These are phyloP conservation scores for Salarias fasciatus DNA, from an alignment of 2,797 vertebrate genomes.

Conservation along the genomic window DNA sequence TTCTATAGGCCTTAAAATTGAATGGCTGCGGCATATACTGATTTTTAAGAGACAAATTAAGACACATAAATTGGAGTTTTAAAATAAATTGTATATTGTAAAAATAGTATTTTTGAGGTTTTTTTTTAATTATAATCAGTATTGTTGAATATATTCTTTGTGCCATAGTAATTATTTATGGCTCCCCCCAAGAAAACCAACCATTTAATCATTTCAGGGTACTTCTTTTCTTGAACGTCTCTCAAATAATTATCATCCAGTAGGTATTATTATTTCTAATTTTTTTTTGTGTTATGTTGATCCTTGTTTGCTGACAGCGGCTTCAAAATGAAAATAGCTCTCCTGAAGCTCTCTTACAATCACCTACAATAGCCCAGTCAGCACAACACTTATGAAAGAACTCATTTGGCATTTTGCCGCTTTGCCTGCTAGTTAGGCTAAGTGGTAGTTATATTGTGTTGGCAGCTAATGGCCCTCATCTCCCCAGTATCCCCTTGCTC, in stretches of 20 bases:
- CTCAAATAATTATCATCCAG: neutral
- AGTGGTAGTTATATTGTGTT: conserved; percentile 75
- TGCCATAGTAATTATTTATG: too few species aligned
- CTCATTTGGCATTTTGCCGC: conserved; percentile 69
- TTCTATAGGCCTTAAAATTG: too few species aligned
- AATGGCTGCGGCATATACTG: too few species aligned
- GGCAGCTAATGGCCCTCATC: conserved; percentile 76
- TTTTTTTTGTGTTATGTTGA: conserved; percentile 12
- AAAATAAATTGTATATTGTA: too few species aligned
- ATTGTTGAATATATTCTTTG: too few species aligned
- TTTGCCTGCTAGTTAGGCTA: conserved; percentile 69
- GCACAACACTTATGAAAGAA: conserved; percentile 56
- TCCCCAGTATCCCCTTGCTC: conserved; percentile 53
- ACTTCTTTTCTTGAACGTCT: too few species aligned
- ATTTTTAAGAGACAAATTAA: too few species aligned
- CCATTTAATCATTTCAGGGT: too few species aligned
- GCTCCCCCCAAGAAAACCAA: too few species aligned
- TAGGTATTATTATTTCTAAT: neutral
- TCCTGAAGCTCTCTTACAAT: conserved; percentile 31
- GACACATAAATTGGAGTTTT: too few species aligned
- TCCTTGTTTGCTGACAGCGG: conserved; percentile 35
- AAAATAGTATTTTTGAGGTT: too few species aligned
- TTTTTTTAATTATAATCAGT: too few species aligned
- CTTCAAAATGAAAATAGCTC: conserved; percentile 32
- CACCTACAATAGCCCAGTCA: conserved; percentile 46